Base-by-base conservation (phyloP, 2,888 invertebrate species). In the Chirona hameri region DNA sequence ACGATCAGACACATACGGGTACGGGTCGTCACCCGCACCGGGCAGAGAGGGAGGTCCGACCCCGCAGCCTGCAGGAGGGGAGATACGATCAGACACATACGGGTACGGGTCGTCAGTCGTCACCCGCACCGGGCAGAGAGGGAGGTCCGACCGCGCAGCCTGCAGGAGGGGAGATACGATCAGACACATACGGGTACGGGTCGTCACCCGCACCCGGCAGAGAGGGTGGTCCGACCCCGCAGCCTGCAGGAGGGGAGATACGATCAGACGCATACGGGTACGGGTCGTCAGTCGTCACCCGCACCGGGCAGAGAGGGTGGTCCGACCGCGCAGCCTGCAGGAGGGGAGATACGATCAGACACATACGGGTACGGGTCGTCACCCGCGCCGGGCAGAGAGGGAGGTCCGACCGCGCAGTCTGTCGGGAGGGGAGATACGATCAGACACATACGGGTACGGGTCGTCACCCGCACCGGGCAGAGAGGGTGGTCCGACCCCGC, bases 351-450 rank as follows among this genome's bases (percentile, higher is more conserved):
- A n/a, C n/a, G n/a, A n/a, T n/a, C n/a, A n/a, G n/a, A n/a, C n/a
- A n/a, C n/a, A n/a, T n/a, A 96, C 82, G 95, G 94, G 88, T 94
- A 93, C 15, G 93, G 91, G 87, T 95, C 96, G 85, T 95, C 94
- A 83, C 90, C 89, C 85, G 90, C 90, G 86, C 89, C 88, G 84
- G 88, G 86, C 84, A 88, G 84, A 82, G 86, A 86, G 86, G 85
- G 81, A 84, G 83, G 79, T 10, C 65, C 55, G 9, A 7, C 1
- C 4, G 48, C 24, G 27, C 15, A 46, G 69, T 48, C 46, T 80
- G 82, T n/a, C 18, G 12, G 52, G 15, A 52, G 52, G 10, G 52
- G 52, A 18, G n/a, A n/a, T n/a, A n/a, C n/a, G n/a, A n/a, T n/a
- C n/a, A n/a, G n/a, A n/a, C n/a, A n/a, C n/a, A n/a, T n/a, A 96